Percentiles rank a stretch among this genome's conserved stretches.
Evolutionary conservation across 37 sponge, comb jelly and placozoan species (phyloP).

Genomic region (Dysidea cf. avara): DNA sequence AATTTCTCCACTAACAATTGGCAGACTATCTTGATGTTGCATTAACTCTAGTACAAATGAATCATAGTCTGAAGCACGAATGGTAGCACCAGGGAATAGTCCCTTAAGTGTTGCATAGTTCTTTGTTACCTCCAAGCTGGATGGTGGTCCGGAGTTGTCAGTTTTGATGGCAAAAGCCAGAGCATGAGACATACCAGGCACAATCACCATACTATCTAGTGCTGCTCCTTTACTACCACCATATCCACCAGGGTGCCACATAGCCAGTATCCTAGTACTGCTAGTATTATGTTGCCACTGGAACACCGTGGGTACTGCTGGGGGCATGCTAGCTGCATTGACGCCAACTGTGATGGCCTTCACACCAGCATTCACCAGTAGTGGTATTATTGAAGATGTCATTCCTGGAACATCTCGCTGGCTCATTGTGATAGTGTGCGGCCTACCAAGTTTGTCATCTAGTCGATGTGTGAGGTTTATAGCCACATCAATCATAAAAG

Average conservation of each 20-base stretch:
- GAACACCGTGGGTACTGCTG: slow-evolving; percentile 65
- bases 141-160: slow-evolving; percentile 76
- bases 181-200: slow-evolving; percentile 53
- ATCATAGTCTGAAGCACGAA: slow-evolving; percentile 61
- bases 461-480: slow-evolving; percentile 49
- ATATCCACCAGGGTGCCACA: slow-evolving; percentile 84
- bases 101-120: slow-evolving; percentile 47
- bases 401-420: slow-evolving; percentile 79
- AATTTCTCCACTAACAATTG: slow-evolving; percentile 46
- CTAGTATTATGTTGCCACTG: slow-evolving; percentile 42
- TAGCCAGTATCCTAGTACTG: slow-evolving; percentile 30
- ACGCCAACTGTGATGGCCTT: slow-evolving; percentile 77
- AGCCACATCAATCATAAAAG: slow-evolving; percentile 52
- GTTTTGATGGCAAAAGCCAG: slow-evolving; percentile 70
- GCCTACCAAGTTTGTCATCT: slow-evolving; percentile 24
- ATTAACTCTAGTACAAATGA: slow-evolving; percentile 41
- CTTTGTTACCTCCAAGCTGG: slow-evolving; percentile 31
- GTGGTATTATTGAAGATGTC: slow-evolving; percentile 58
- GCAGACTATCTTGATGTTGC: slow-evolving; percentile 19
- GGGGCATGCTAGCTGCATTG: slow-evolving; percentile 72
- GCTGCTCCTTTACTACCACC: slow-evolving; percentile 27
- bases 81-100: slow-evolving; percentile 60
- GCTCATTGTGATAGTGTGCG: slow-evolving; percentile 60
- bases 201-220: slow-evolving; percentile 45
- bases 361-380: slow-evolving; percentile 47